Conservation (phyloP, 2,113 vertebrate species). For the Carassius auratus region DNA sequence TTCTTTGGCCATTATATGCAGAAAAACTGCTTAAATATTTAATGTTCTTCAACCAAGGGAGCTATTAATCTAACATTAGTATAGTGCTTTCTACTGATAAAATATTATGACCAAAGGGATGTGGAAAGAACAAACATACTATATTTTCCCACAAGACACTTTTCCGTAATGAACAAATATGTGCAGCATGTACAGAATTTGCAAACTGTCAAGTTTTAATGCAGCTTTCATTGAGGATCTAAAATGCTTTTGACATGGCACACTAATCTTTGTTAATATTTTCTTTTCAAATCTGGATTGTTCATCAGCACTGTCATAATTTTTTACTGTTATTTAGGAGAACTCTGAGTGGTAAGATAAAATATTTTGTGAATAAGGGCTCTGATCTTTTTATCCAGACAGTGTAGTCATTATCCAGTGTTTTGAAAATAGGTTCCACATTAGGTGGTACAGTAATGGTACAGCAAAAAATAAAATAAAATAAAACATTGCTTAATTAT, state of each 20-base stretch:
- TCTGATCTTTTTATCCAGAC: background rate
- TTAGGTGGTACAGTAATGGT: background rate
- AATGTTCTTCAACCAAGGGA: background rate
- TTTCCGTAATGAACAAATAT: background rate
- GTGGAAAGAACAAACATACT: background rate
- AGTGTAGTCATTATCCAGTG: background rate
- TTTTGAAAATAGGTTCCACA: background rate
- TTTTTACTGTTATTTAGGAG: no score
- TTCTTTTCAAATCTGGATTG: background rate
- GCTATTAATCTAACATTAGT: background rate
- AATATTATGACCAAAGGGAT: background rate
- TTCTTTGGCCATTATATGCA: background rate
- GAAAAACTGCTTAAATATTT: slow-evolving; percentile 11
- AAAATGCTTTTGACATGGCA: background rate
- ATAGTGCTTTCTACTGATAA: background rate
- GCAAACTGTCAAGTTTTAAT: background rate
- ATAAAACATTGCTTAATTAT: background rate
- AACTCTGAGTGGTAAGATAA: no score
- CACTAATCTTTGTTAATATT: background rate
- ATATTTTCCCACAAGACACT: background rate
- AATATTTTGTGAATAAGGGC: no score
- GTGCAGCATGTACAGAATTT: background rate
- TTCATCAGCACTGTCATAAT: background rate
- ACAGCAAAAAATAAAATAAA: background rate
- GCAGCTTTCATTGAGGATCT: background rate